Evolutionary conservation across 1,140 invertebrate genomes (phyloP), one percentile per base, ranked within the genome.

Genomic region (Drosophila grimshawi): DNA sequence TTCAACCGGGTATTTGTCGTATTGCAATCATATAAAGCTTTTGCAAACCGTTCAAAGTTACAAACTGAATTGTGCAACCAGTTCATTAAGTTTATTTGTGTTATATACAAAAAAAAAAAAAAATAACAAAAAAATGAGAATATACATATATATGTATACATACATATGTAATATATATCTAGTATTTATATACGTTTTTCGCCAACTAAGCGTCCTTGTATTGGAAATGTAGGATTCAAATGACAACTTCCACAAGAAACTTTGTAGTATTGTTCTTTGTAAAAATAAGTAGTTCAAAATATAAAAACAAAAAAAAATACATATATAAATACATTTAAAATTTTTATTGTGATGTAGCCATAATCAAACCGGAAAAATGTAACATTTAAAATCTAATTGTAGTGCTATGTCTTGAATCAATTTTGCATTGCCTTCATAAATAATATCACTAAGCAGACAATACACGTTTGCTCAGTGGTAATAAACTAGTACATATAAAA

Each of bases 271-370:
- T 67, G 46, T 51, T 60, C 41, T 69, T 41, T 59, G 43, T 67
- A 69, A 8, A 33, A 10, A 46, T 39, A 19, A 30, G 27, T 35
- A 63, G 7, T 33, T 51, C 6, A 56, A 56, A 56, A 45, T n/a
- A 10, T 5, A 45, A 52, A 56, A 46, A 48, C 11, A 30, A 37
- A 35, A 29, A 30, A 37, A 35, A 29, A 63, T 32, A 46, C 5
- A 55, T 4, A 55, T 4, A 64, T 35, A 53, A 32, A 57, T 56
- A 67, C 19, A 52, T 30, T 32, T 52, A 37, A 37, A 43, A 72
- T 39, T 67, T 46, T 67, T 33, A 72, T 72, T 72, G 69, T 72
- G 69, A 72, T 72, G 52, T 72, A 72, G 63, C 43, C 45, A 30
- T 60, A 60, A 72, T 39, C 29, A 39, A 67, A 67, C 55, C 39